phyloP scores from a whole-genome alignment of 2,797 vertebrate genomes.

The Tapirus indicus region DNA sequence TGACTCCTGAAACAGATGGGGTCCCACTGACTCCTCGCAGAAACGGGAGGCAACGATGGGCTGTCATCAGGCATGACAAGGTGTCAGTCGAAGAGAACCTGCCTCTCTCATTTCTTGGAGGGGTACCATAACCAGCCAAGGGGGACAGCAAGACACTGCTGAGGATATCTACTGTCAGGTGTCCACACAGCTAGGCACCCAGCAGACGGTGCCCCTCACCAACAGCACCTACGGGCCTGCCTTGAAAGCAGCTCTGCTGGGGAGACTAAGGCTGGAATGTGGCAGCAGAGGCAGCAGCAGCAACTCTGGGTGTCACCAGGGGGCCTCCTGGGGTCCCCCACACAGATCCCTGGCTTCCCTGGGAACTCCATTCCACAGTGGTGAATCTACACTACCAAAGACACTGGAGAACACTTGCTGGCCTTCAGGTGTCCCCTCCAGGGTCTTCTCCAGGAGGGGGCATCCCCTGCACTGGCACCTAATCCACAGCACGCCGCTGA shows the following conservation, averaged over 20 bases:
- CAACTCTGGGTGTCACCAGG: neutral
- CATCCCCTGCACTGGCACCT: neutral
- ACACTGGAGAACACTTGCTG: neutral
- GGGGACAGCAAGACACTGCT: neutral
- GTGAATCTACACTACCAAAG: neutral
- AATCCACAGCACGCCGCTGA: neutral
- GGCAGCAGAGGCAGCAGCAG: neutral
- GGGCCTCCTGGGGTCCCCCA: neutral
- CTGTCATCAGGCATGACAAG: neutral
- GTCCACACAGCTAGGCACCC: accelerated
- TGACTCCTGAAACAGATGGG: neutral
- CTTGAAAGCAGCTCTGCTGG: neutral
- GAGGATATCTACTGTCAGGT: neutral
- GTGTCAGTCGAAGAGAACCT: neutral
- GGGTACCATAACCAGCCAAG: neutral
- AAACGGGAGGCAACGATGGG: neutral
- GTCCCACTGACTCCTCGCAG: neutral
- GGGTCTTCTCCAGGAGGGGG: neutral
- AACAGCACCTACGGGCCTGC: neutral
- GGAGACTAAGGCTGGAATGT: neutral
- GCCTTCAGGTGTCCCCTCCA: neutral
- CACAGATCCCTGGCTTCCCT: neutral
- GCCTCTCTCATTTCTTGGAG: neutral
- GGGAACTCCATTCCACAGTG: neutral
- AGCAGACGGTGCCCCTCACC: neutral